These are phyloP conservation scores for Andricus grossulariae DNA, from an alignment of 1,140 invertebrate genomes.

Conservation along the genomic window DNA sequence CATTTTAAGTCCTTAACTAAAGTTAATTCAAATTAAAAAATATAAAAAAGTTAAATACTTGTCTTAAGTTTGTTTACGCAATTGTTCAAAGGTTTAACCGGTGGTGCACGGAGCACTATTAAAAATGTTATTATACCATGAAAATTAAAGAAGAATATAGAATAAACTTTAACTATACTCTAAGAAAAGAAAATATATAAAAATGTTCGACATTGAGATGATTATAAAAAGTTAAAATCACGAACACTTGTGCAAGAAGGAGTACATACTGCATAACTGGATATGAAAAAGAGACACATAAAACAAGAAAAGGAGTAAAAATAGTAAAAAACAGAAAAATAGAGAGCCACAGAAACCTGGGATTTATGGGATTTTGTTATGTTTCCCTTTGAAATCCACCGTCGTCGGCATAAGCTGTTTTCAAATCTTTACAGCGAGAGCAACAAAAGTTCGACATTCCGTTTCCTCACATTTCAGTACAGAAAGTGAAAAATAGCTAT, in stretches of 20 bases:
- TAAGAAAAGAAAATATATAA: neutral
- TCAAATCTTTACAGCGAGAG: constrained; percentile 12
- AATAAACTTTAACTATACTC: neutral
- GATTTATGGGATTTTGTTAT: constrained; percentile 22
- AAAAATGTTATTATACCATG: neutral
- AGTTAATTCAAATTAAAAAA: too few species aligned
- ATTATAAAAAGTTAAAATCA: constrained; percentile 3
- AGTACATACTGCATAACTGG: neutral
- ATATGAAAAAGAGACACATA: neutral
- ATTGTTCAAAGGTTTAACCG: too few species aligned
- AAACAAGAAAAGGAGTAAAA: neutral
- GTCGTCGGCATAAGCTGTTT: constrained; percentile 24
- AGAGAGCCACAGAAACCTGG: neutral
- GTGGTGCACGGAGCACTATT: too few species aligned
- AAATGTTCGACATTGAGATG: neutral
- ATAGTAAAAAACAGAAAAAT: neutral
- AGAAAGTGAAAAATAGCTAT: constrained; percentile 10
- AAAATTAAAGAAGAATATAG: neutral
- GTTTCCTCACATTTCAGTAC: constrained; percentile 15
- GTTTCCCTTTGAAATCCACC: neutral
- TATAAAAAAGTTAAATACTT: too few species aligned
- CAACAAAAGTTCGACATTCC: neutral
- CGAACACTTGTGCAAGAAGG: neutral
- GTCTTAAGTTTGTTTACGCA: too few species aligned
- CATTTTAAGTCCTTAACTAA: too few species aligned